Percentiles rank a stretch among this genome's conserved stretches.
Evolutionary conservation across 2,113 vertebrate genomes (phyloP).

Genomic region (Sturnus vulgaris): DNA sequence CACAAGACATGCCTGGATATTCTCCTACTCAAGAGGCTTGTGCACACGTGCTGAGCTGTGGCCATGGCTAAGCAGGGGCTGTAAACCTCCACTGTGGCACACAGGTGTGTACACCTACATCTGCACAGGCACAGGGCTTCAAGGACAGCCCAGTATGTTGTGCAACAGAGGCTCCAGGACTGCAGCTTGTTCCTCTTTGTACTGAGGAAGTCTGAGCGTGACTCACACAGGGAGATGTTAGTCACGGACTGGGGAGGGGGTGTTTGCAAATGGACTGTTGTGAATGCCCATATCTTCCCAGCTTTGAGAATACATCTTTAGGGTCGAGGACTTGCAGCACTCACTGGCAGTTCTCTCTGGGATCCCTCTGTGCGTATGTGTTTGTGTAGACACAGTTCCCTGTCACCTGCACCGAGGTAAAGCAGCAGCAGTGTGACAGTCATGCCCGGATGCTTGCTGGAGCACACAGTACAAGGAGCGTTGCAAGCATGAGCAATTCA

Average conservation of each 20-base stretch:
- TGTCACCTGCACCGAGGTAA: not conserved
- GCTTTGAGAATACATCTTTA: not conserved
- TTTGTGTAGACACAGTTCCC: not conserved
- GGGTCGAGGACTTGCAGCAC: not conserved
- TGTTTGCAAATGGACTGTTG: not conserved
- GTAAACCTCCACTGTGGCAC: accelerated
- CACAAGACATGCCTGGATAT: not conserved
- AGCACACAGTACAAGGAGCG: not conserved
- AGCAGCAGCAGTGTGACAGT: not conserved
- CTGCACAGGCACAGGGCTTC: not conserved
- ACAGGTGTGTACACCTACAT: not conserved
- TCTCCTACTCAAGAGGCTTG: not conserved
- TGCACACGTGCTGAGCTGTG: accelerated
- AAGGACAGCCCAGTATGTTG: not conserved
- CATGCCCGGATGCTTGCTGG: not conserved
- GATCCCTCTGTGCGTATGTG: not conserved
- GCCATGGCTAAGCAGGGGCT: accelerated
- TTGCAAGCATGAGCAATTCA: conserved; percentile 18
- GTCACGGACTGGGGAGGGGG: not conserved
- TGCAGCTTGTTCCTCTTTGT: not conserved
- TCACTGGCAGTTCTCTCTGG: not conserved
- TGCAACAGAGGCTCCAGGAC: not conserved
- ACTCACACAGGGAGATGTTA: not conserved
- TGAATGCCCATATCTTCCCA: not conserved
- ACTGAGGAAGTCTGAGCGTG: not conserved